phyloP scores from a whole-genome alignment of 92 coral and sea anemone genomes.

The Desmophyllum pertusum region DNA sequence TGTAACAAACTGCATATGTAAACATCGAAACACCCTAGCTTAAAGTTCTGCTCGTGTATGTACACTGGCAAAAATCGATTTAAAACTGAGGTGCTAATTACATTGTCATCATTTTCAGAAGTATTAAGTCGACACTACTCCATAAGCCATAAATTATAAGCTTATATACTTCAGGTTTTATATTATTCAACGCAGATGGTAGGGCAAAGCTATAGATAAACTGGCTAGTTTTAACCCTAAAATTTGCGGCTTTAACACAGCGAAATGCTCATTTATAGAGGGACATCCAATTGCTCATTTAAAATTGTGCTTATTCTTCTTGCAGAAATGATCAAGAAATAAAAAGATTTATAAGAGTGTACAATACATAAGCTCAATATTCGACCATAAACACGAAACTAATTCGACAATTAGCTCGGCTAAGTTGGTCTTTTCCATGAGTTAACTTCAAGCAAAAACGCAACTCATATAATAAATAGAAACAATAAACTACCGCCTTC shows the following conservation, averaged over 20 bases:
- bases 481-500: neutral
- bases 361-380: constrained; percentile 3
- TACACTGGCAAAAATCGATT: neutral
- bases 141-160: neutral
- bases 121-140: neutral
- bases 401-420: neutral
- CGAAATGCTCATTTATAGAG: neutral
- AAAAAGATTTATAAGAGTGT: neutral
- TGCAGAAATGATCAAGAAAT: neutral
- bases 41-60: neutral
- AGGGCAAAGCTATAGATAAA: too few species aligned
- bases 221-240: neutral
- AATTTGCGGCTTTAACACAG: neutral
- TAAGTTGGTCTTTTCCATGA: constrained; percentile 5
- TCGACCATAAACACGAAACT: neutral
- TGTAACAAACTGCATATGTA: neutral
- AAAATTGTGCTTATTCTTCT: neutral
- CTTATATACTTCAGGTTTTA: too few species aligned
- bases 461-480: neutral
- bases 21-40: neutral
- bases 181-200: too few species aligned
- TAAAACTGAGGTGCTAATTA: neutral
- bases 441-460: constrained; percentile 8
- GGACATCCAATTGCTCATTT: neutral
- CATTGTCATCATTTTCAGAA: neutral